phyloP scores from a whole-genome alignment of 2,888 invertebrate genomes.

The Ophraella communa region DNA sequence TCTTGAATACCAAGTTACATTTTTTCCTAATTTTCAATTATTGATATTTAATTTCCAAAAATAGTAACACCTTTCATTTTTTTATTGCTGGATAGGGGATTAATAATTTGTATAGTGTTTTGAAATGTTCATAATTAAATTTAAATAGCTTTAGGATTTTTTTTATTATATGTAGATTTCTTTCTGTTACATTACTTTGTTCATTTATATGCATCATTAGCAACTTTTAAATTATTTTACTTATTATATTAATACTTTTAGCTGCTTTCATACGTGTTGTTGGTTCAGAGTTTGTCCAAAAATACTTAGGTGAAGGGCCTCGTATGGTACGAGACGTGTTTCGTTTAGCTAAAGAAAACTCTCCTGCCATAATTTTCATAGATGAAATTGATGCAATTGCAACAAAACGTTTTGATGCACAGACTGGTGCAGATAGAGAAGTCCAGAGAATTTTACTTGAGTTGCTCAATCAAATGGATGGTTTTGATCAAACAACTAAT shows the following conservation, averaged over 20 bases:
- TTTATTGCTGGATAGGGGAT: no score
- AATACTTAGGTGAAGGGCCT: constrained; percentile 98
- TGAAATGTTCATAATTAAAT: no score
- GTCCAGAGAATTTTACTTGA: constrained; percentile 98
- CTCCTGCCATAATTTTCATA: constrained; percentile 99
- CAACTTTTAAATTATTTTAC: neutral
- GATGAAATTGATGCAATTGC: constrained; percentile 99
- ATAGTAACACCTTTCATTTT: no score
- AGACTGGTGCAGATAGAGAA: constrained; percentile 97
- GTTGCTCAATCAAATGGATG: constrained; percentile 99
- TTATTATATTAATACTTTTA: constrained; percentile 47
- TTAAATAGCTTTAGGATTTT: no score
- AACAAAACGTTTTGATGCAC: constrained; percentile 97
- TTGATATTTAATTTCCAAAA: no score
- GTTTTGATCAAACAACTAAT: constrained; percentile 99
- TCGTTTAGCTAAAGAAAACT: constrained; percentile 97
- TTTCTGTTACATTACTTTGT: no score
- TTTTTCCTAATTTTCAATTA: no score
- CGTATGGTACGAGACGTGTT: constrained; percentile 99
- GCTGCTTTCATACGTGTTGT: constrained; percentile 99
- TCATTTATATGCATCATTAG: no score
- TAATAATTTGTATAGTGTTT: no score
- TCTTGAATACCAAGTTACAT: no score
- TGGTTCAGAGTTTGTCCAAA: constrained; percentile 99
- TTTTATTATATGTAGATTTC: no score